phyloP scores from a whole-genome alignment of 2,113 vertebrate genomes.

The Protobothrops mucrosquamatus region DNA sequence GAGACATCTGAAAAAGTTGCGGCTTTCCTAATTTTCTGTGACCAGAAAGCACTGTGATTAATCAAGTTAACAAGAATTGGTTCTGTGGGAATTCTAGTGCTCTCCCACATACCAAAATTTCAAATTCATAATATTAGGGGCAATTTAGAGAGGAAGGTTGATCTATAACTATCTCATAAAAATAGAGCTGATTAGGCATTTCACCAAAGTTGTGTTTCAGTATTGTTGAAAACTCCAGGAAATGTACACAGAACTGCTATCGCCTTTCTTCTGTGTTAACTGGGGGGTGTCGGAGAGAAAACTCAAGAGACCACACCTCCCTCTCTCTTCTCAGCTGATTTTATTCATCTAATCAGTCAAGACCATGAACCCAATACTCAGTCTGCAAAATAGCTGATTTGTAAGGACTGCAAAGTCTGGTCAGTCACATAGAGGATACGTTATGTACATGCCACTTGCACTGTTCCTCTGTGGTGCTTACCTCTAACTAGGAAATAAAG shows the following conservation, averaged over 20 bases:
- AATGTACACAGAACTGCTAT: conserved; percentile 2
- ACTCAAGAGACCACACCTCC: not conserved
- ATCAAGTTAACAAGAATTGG: not conserved
- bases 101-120: not conserved
- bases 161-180: not conserved
- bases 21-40: not conserved
- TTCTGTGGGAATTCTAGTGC: not conserved
- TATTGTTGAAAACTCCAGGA: not conserved
- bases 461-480: too few species aligned
- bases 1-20: not conserved
- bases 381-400: not conserved
- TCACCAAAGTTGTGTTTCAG: conserved; percentile 2
- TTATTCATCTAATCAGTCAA: not conserved
- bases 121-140: not conserved
- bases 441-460: not conserved
- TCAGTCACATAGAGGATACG: not conserved
- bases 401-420: not conserved
- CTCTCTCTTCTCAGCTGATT: not conserved
- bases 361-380: not conserved
- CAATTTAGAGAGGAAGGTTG: not conserved
- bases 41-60: not conserved
- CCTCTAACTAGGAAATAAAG: not conserved
- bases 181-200: not conserved
- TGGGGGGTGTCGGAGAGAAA: not conserved
- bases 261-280: conserved; percentile 22